Base-by-base conservation (phyloP, 92 coral and sea anemone species). In the Parazoanthus darwini region DNA sequence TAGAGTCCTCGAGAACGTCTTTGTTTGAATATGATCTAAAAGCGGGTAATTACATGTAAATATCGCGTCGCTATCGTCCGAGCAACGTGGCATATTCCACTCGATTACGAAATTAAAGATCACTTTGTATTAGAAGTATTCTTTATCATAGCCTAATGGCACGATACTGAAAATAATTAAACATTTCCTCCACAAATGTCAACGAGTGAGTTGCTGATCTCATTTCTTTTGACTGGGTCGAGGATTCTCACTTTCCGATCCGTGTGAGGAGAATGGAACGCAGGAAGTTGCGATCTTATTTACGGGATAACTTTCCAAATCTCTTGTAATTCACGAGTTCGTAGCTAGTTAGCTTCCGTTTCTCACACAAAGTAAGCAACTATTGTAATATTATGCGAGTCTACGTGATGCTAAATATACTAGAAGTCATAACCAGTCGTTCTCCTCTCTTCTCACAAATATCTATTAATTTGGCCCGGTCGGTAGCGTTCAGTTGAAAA, bases 21-120 rank as follows among this genome's bases (percentile, higher is more conserved):
- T 42, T 26, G 4, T 84, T 22, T 26, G 65, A 44, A 83, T 67
- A 83, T 7, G 59, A 37, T 46, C 67, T 50, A 51, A 26, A 44
- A 46, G 42, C 79, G 79, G 63, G 87, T 84, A 84, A 84, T 84
- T 71, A 84, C 46, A 84, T 70, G 79, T 29, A 68, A 71, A 84
- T 84, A 50, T 39, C 65, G 51, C 23, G 67, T 84, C 67, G 87
- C 54, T 44, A 43, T 44, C 65, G 44, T 10, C 59, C 23, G 67
- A 35, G 44, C 79, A 84, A 84, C 87, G 87, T 84, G 87, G 87
- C 87, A 84, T 5, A 33, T 26, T 82, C 42, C 65, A 66, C 54
- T 63, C 86, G 63, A 1, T 44, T 39, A 73, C 77, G 35, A 82
- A 66, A 39, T 42, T 70, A 48, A 71, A 68, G 15, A 20, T 58